phyloP scores from a whole-genome alignment of 2,797 vertebrate genomes.

The Leucoraja ocellata region DNA sequence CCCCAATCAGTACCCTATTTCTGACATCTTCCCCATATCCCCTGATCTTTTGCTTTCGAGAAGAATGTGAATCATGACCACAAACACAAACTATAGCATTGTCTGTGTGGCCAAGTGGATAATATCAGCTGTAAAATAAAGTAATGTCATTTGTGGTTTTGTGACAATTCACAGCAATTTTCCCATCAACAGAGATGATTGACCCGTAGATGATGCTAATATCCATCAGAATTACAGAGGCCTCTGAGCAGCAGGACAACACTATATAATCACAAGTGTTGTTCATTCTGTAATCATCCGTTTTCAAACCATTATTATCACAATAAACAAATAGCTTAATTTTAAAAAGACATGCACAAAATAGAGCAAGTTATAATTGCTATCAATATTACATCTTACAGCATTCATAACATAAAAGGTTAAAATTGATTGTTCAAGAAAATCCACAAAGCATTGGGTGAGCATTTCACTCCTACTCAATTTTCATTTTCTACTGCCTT shows the following conservation, averaged over 20 bases:
- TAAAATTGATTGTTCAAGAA: background rate
- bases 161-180: background rate
- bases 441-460: background rate
- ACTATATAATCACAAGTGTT: background rate
- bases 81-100: background rate
- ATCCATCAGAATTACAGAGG: background rate
- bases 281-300: background rate
- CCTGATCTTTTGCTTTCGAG: too few species aligned
- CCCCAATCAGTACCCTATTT: too few species aligned
- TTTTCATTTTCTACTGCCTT: background rate
- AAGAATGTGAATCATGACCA: background rate
- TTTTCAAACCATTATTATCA: background rate
- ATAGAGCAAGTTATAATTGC: background rate
- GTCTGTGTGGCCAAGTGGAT: background rate
- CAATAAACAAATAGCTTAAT: background rate
- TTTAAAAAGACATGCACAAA: background rate
- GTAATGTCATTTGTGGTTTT: background rate
- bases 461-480: background rate
- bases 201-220: background rate
- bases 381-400: background rate
- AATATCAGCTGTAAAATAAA: background rate
- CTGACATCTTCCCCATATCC: too few species aligned
- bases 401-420: background rate
- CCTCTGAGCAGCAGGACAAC: background rate
- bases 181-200: conserved; percentile 4